These are phyloP conservation scores for Phoenicopterus ruber DNA, from an alignment of 2,113 vertebrate genomes.

Conservation along the genomic window DNA sequence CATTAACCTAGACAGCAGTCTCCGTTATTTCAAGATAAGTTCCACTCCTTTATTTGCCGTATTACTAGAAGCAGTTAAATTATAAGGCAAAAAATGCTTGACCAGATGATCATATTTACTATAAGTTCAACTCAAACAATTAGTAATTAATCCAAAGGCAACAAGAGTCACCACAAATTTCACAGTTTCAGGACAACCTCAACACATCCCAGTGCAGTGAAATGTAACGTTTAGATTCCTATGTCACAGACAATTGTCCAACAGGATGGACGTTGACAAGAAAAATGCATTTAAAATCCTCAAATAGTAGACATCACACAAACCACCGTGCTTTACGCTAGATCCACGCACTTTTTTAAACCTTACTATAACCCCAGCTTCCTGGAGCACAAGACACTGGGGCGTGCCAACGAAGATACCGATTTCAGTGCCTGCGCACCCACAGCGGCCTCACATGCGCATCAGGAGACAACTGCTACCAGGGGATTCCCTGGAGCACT, in stretches of 20 bases:
- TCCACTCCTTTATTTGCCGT: neutral
- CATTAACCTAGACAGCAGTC: neutral
- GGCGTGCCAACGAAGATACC: fast-evolving
- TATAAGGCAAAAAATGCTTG: neutral
- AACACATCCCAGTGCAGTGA: neutral
- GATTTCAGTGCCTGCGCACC: neutral
- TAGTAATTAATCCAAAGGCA: neutral
- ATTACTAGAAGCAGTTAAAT: neutral
- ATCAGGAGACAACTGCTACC: neutral
- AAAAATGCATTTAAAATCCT: neutral
- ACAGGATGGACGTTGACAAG: fast-evolving
- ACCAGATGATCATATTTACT: neutral
- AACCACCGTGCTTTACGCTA: neutral
- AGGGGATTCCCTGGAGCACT: neutral
- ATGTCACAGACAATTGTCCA: neutral
- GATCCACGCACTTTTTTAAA: neutral
- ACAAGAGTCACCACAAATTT: neutral
- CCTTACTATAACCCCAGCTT: neutral
- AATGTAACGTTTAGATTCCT: neutral
- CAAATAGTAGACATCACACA: neutral
- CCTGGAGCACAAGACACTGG: neutral
- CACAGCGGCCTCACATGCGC: fast-evolving
- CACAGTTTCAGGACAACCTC: neutral
- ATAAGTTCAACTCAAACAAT: neutral
- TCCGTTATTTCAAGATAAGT: neutral